phyloP scores from a whole-genome alignment of 2,888 invertebrate genomes.

The Cordilura impudica region DNA sequence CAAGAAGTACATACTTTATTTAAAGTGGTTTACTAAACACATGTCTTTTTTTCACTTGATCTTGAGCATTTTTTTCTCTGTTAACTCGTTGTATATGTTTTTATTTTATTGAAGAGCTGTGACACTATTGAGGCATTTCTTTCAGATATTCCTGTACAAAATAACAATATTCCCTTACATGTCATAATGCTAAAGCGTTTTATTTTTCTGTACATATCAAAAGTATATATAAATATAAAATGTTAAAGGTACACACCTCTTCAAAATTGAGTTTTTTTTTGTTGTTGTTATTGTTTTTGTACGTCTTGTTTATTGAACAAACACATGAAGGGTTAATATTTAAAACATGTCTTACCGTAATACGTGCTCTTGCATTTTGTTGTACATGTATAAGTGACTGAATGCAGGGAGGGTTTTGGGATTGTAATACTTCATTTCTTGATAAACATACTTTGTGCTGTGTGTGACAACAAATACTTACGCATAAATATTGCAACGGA shows the following conservation, averaged over 20 bases:
- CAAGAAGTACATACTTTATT: neutral
- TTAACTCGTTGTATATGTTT: neutral
- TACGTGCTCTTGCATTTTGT: constrained; percentile 50
- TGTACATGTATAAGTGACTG: neutral
- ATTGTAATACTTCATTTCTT: constrained; percentile 36
- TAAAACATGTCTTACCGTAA: constrained; percentile 57
- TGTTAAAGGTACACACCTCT: constrained; percentile 5
- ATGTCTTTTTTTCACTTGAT: constrained; percentile 38
- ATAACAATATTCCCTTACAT: constrained; percentile 16
- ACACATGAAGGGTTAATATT: constrained; percentile 61
- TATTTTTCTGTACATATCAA: neutral
- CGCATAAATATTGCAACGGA: neutral
- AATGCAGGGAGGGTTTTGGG: neutral
- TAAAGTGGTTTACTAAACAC: constrained; percentile 53
- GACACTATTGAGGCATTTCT: constrained; percentile 48
- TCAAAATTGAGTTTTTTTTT: neutral
- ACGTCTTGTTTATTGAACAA: constrained; percentile 39
- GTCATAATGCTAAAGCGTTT: constrained; percentile 21
- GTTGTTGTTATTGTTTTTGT: neutral
- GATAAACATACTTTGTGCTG: constrained; percentile 6
- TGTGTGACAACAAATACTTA: neutral
- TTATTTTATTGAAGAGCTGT: constrained; percentile 41
- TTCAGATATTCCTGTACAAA: neutral
- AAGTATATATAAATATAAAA: constrained; percentile 3
- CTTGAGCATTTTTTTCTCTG: constrained; percentile 18